These are phyloP conservation scores for Macropis europaea DNA, from an alignment of 2,888 invertebrate genomes.

Conservation along the genomic window DNA sequence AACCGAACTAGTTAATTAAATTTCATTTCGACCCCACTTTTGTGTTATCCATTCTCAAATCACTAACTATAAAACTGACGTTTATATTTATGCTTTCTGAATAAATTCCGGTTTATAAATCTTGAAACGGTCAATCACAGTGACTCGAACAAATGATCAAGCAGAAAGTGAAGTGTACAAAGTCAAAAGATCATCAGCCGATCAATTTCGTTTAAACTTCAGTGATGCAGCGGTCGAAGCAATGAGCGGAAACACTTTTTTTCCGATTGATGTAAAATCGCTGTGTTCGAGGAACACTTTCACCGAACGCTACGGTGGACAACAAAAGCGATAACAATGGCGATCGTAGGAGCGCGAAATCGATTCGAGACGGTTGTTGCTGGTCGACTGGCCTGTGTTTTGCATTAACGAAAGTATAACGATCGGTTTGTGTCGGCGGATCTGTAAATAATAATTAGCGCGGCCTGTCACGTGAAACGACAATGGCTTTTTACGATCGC, in stretches of 20 bases:
- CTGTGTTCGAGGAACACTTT: slow-evolving; percentile 25
- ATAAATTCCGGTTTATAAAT: too few relatives aligned
- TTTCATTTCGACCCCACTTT: too few relatives aligned
- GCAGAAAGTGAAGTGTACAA: too few relatives aligned
- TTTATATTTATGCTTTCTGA: too few relatives aligned
- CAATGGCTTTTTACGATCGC: slow-evolving; percentile 15
- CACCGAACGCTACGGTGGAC: slow-evolving; percentile 15
- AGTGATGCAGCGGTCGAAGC: too few relatives aligned
- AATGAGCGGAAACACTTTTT: slow-evolving; percentile 1
- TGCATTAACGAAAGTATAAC: slow-evolving; percentile 8
- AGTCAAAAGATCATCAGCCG: too few relatives aligned
- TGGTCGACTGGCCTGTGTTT: slow-evolving; percentile 4
- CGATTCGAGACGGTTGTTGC: slow-evolving; percentile 20
- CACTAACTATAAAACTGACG: too few relatives aligned
- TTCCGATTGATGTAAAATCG: background rate
- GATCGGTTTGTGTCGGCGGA: slow-evolving; percentile 11
- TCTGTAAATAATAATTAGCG: slow-evolving; percentile 36
- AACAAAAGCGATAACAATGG: slow-evolving; percentile 15
- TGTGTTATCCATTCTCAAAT: too few relatives aligned
- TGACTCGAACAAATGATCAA: too few relatives aligned
- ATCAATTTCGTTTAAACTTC: too few relatives aligned
- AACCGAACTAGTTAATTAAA: too few relatives aligned
- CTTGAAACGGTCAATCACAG: too few relatives aligned
- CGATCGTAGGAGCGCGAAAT: slow-evolving; percentile 33
- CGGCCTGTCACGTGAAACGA: slow-evolving; percentile 11